Conservation (phyloP, 2,113 vertebrate species). For the Thalassoma bifasciatum region DNA sequence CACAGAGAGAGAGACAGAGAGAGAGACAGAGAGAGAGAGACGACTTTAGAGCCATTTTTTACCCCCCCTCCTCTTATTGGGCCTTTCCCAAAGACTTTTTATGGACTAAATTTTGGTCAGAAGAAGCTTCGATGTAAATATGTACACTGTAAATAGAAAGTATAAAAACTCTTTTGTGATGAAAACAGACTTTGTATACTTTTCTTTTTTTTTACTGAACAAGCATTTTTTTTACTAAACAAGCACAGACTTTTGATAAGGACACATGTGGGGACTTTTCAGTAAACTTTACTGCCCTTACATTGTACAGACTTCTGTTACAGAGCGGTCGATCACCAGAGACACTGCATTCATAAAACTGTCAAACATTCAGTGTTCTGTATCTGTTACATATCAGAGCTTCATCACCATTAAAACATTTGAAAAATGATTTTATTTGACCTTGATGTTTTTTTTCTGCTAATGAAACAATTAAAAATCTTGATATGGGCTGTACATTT, state of each 20-base stretch:
- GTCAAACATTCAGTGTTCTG: constrained; percentile 49
- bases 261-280: constrained; percentile 14
- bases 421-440: constrained; percentile 27
- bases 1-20: constrained; percentile 16
- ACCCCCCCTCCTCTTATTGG: not conserved
- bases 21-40: constrained; percentile 33
- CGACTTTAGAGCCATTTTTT: not conserved
- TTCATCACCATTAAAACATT: constrained; percentile 67
- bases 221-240: constrained; percentile 50
- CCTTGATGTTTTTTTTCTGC: not conserved
- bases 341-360: not conserved
- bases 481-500: no score
- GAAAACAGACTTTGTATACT: constrained; percentile 44
- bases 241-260: constrained; percentile 27
- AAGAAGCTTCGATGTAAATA: constrained; percentile 75
- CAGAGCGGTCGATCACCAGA: constrained; percentile 19
- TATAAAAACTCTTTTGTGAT: constrained; percentile 42
- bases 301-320: constrained; percentile 30
- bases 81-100: constrained; percentile 19
- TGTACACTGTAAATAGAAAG: constrained; percentile 76
- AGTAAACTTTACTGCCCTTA: constrained; percentile 17
- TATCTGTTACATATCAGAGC: constrained; percentile 63
- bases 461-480: no score
- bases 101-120: constrained; percentile 13
- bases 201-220: constrained; percentile 52